phyloP scores from a whole-genome alignment of 2,113 vertebrate species.

The Scartelaos histophorus region DNA sequence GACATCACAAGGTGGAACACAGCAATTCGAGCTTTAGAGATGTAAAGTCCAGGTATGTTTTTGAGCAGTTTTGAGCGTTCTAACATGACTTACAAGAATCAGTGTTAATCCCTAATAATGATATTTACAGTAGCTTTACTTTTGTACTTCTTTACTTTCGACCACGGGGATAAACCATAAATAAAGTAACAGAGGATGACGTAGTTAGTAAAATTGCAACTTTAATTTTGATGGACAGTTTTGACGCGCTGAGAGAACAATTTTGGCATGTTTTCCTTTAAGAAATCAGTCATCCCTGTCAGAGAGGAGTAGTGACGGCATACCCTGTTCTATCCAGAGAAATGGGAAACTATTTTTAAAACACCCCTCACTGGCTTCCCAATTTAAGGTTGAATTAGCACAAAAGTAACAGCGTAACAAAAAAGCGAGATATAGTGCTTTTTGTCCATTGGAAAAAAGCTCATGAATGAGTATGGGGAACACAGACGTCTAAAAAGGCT shows the following conservation, averaged over 20 bases:
- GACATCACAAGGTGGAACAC: too few relatives aligned
- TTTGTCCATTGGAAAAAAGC: conserved; percentile 3
- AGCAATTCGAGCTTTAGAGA: too few relatives aligned
- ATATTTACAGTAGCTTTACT: too few relatives aligned
- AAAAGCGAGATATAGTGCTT: conserved; percentile 19
- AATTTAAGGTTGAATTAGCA: conserved; percentile 53
- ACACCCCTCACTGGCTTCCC: conserved; percentile 41
- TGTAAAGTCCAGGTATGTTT: too few relatives aligned
- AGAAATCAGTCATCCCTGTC: conserved; percentile 66
- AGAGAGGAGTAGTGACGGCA: conserved; percentile 57
- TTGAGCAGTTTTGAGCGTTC: too few relatives aligned
- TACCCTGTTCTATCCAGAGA: conserved; percentile 58
- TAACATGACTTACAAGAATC: too few relatives aligned
- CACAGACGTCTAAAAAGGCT: not conserved
- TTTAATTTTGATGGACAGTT: conserved; percentile 39
- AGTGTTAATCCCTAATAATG: too few relatives aligned
- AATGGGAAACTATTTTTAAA: conserved; percentile 67
- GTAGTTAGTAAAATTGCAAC: conserved; percentile 8
- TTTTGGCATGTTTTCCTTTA: conserved; percentile 60
- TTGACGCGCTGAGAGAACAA: conserved; percentile 39
- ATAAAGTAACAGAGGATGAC: not conserved
- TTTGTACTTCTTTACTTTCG: too few relatives aligned
- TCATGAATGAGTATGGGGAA: too few relatives aligned
- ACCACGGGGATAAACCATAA: too few relatives aligned
- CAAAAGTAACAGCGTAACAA: conserved; percentile 33